Percentiles rank a stretch among this genome's conserved stretches.
phyloP scores from a whole-genome alignment of 2,113 vertebrate genomes.

The Coracopsis vasa region DNA sequence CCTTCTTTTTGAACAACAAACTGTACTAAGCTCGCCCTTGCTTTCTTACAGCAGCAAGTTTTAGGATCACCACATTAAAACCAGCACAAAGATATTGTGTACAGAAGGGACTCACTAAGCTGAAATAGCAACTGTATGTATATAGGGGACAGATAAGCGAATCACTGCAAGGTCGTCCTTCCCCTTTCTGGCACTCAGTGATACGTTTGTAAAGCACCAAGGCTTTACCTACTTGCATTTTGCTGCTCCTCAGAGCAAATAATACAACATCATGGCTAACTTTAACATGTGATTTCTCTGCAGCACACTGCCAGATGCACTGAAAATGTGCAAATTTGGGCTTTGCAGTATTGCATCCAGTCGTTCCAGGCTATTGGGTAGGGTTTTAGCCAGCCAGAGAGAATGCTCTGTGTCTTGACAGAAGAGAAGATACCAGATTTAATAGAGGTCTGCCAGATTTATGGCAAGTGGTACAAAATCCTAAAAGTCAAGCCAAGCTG shows the following conservation, averaged over 20 bases:
- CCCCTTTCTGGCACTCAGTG: neutral
- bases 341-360: neutral
- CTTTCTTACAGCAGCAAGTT: neutral
- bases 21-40: neutral
- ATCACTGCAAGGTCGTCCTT: neutral
- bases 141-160: neutral
- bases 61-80: neutral
- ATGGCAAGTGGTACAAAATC: neutral
- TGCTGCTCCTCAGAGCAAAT: neutral
- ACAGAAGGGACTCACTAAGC: rapidly evolving
- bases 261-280: too few relatives aligned
- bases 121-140: neutral
- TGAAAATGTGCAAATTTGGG: neutral
- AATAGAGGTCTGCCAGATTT: neutral
- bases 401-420: neutral
- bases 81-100: neutral
- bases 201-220: neutral
- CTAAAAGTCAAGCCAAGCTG: neutral
- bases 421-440: neutral
- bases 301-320: rapidly evolving
- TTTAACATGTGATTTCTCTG: neutral
- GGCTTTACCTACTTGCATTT: neutral
- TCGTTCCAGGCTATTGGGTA: neutral
- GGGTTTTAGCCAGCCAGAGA: neutral
- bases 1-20: neutral